A percentile compares a stretch with the other conserved stretches of the same genome.
Conservation (phyloP, 2,113 vertebrate genomes). For the Osmerus mordax region DNA sequence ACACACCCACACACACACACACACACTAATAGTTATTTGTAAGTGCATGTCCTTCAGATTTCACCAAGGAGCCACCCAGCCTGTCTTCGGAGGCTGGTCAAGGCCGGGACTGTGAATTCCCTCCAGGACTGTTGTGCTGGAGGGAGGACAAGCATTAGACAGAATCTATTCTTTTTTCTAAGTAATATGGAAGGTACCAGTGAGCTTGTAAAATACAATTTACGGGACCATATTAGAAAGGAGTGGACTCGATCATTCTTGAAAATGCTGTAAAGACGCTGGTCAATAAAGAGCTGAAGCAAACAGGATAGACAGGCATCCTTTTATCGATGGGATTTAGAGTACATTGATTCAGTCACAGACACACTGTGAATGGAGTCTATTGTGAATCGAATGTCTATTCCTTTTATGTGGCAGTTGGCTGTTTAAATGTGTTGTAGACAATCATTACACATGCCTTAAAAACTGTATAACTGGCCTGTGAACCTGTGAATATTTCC, state of each 20-base stretch:
- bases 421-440: slow-evolving; percentile 40
- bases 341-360: too few species aligned
- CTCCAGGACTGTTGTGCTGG: slow-evolving; percentile 4
- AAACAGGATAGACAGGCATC: too few species aligned
- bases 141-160: slow-evolving; percentile 11
- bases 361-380: not conserved
- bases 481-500: slow-evolving; percentile 14
- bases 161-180: not conserved
- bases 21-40: not conserved
- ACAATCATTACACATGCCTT: slow-evolving; percentile 68
- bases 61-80: slow-evolving; percentile 8
- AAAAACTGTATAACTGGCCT: slow-evolving; percentile 42
- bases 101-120: slow-evolving; percentile 2
- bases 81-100: not conserved
- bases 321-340: too few species aligned
- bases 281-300: too few species aligned
- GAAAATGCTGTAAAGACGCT: not conserved
- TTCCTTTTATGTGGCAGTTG: not conserved
- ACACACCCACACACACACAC: slow-evolving; percentile 1
- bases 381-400: not conserved
- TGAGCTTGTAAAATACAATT: not conserved
- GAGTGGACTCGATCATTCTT: not conserved
- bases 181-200: not conserved
- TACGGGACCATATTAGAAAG: not conserved
- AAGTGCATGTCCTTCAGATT: slow-evolving; percentile 19